Base-by-base conservation (phyloP, 1,140 invertebrate genomes). In the Zeugodacus cucurbitae region DNA sequence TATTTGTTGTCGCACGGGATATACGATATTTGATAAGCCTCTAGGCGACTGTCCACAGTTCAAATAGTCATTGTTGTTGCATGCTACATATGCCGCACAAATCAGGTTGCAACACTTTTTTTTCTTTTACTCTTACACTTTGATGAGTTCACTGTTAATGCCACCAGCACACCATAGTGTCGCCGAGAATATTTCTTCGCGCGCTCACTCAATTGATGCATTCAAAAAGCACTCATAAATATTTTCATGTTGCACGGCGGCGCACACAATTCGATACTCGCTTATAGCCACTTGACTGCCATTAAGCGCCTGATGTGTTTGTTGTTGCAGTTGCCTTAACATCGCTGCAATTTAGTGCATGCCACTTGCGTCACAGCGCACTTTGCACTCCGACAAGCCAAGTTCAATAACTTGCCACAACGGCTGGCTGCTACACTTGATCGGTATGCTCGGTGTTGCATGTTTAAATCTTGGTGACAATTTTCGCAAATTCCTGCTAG, bases 391-490 rank as follows among this genome's bases (percentile, higher is more conserved):
- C 41, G 17, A n/a, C n/a, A 0, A 54, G n/a, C 74, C 74, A 82
- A 82, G 74, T 82, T 82, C 74, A 82, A 82, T 48, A 82, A 82
- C 74, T 82, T 82, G 74, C 74, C 44, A 82, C 74, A 82, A 41
- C 44, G 41, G 7, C 74, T 82, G 48, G 22, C 44, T 22, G 7
- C 74, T 82, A 48, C 74, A 88, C 88, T 86, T 88, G 67, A 88
- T 87, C 86, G 88, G 86, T 62, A 85, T 58, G 54, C 74, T 89
- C 89, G 91, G 91, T 92, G 90, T 91, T 82, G 74, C 74, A 82
- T 82, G 74, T 82, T 37, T 90, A 92, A 92, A 92, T 92, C 91
- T 91, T 92, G 91, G 91, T 91, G 91, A 92, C 91, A 92, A 92
- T 92, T 92, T 91, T 89, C 82, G 88, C 90, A 89, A 90, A 91